Evolutionary conservation across 2,888 invertebrate genomes (phyloP).

Genomic region (Dynastes hyllus): DNA sequence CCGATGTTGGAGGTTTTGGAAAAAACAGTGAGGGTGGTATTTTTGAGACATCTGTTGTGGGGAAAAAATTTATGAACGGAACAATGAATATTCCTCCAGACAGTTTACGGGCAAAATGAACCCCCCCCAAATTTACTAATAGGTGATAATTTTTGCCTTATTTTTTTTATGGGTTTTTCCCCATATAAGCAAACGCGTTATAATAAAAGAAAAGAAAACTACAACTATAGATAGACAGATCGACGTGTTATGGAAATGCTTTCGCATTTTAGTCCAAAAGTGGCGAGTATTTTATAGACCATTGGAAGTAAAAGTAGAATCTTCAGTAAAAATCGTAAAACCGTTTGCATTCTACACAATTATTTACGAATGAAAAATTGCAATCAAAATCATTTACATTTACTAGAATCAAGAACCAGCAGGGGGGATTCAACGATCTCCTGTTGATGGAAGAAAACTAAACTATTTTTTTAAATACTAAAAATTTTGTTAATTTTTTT

Average conservation of each 20-base stretch:
- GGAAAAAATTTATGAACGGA: constrained; percentile 49
- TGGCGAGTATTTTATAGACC: constrained; percentile 57
- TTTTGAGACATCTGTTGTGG: constrained; percentile 55
- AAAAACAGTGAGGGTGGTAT: constrained; percentile 56
- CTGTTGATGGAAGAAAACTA: too few species aligned
- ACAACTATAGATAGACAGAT: not conserved
- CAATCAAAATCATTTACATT: not conserved
- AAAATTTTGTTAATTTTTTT: too few species aligned
- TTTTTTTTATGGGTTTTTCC: too few species aligned
- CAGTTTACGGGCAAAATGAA: constrained; percentile 49
- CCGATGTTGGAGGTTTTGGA: constrained; percentile 55
- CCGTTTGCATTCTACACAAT: constrained; percentile 46
- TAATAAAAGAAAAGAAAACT: not conserved
- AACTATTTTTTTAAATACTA: too few species aligned
- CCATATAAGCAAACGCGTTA: too few species aligned
- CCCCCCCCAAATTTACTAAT: not conserved
- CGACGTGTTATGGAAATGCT: not conserved
- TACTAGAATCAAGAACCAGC: too few species aligned
- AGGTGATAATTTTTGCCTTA: too few species aligned
- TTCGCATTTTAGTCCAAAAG: constrained; percentile 56
- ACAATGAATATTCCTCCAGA: constrained; percentile 19
- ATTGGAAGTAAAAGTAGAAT: constrained; percentile 56
- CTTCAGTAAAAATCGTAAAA: constrained; percentile 54
- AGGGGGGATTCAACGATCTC: too few species aligned
- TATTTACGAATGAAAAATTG: constrained; percentile 32